These are phyloP conservation scores for Chromoteleia sp. DNA, from an alignment of 2,888 invertebrate species.

Conservation along the genomic window DNA sequence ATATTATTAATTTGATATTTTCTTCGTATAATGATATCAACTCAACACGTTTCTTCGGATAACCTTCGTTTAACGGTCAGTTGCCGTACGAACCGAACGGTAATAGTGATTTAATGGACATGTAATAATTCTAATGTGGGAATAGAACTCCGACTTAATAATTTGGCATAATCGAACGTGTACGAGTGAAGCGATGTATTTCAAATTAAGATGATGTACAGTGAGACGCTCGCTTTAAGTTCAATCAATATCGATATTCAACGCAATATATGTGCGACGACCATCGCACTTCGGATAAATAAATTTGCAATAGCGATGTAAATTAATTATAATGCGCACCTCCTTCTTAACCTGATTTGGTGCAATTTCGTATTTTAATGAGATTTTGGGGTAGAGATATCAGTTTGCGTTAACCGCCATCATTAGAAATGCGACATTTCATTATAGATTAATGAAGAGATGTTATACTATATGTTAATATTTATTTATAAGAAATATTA, in stretches of 20 bases:
- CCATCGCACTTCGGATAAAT: conserved; percentile 30
- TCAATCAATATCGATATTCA: conserved; percentile 21
- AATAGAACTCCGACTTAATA: conserved; percentile 3
- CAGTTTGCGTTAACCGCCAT: conserved; percentile 40
- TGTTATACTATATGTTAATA: conserved; percentile 4
- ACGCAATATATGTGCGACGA: neutral
- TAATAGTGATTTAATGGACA: conserved; percentile 28
- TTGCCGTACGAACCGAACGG: neutral
- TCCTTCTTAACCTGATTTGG: conserved; percentile 45
- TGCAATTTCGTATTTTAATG: conserved; percentile 55
- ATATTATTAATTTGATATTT: conserved; percentile 35
- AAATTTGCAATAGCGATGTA: conserved; percentile 23
- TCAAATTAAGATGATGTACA: conserved; percentile 37
- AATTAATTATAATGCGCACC: conserved; percentile 33
- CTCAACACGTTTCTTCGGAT: conserved; percentile 13
- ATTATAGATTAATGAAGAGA: conserved; percentile 36
- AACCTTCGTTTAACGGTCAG: conserved; percentile 26
- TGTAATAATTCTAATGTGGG: conserved; percentile 35
- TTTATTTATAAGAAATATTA: neutral
- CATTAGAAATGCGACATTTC: conserved; percentile 26
- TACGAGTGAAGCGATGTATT: conserved; percentile 5
- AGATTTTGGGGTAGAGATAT: conserved; percentile 32
- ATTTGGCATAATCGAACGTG: conserved; percentile 17
- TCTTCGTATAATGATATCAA: neutral
- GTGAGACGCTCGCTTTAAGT: neutral